These are phyloP conservation scores for Lipophrys pholis DNA, from an alignment of 2,113 vertebrate genomes.

Conservation along the genomic window DNA sequence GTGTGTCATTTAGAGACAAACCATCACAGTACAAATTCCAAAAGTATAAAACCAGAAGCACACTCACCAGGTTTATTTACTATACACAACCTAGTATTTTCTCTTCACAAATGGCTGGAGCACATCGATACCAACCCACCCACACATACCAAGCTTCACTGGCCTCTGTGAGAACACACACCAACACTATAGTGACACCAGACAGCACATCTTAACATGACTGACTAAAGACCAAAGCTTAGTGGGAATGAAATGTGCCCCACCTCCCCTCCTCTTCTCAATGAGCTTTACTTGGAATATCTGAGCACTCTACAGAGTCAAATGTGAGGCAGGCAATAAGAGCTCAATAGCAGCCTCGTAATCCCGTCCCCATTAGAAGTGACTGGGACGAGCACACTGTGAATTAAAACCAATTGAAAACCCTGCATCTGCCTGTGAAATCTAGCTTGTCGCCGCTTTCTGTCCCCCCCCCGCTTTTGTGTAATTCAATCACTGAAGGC, in stretches of 20 bases:
- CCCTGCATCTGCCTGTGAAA: slow-evolving; percentile 39
- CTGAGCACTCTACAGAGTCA: slow-evolving; percentile 52
- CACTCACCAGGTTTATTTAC: too few species aligned
- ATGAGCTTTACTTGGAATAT: slow-evolving; percentile 52
- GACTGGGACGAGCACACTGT: slow-evolving; percentile 27
- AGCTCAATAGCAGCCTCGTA: slow-evolving; percentile 5
- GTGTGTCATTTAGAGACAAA: too few species aligned
- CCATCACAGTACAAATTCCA: too few species aligned
- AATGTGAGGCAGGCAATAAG: slow-evolving; percentile 17
- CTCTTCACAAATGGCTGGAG: slow-evolving; percentile 39
- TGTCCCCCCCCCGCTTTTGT: background rate
- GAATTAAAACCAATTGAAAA: slow-evolving; percentile 48
- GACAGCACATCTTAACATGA: slow-evolving; percentile 59
- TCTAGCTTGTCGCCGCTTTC: slow-evolving; percentile 25
- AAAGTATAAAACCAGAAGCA: too few species aligned
- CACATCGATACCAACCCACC: slow-evolving; percentile 39
- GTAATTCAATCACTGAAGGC: slow-evolving; percentile 73
- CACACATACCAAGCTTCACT: slow-evolving; percentile 27
- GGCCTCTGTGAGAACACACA: slow-evolving; percentile 24
- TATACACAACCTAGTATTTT: too few species aligned
- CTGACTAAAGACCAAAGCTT: slow-evolving; percentile 68
- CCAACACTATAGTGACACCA: slow-evolving; percentile 53
- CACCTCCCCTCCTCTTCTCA: slow-evolving; percentile 38
- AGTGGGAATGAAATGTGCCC: slow-evolving; percentile 57
- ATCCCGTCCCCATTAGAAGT: slow-evolving; percentile 27